Conservation (phyloP, 2,888 invertebrate species). For the Volucella bombylans region DNA sequence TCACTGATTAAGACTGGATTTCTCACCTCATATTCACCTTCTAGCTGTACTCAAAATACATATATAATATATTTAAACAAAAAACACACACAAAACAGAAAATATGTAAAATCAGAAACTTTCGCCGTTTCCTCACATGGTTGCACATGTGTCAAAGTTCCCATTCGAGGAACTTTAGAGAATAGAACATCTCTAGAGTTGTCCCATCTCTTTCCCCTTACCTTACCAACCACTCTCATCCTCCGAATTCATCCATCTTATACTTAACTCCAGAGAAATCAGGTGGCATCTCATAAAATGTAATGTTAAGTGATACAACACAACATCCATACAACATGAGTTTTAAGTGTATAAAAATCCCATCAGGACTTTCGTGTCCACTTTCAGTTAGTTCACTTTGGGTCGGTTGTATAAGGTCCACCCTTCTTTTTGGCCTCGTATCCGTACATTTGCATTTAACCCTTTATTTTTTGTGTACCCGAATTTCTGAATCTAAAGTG, state of each 20-base stretch:
- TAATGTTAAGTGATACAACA: constrained; percentile 71
- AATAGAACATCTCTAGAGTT: constrained; percentile 24
- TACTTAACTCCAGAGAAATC: constrained; percentile 59
- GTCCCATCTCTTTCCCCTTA: constrained; percentile 1
- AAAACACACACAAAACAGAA: neutral
- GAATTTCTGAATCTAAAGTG: constrained; percentile 60
- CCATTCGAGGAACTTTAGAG: constrained; percentile 34
- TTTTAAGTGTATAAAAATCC: constrained; percentile 71
- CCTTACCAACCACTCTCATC: constrained; percentile 25
- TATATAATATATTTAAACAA: too few species aligned
- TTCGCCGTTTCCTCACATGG: constrained; percentile 16
- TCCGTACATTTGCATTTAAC: constrained; percentile 65
- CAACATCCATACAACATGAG: constrained; percentile 70
- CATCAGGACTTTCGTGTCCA: constrained; percentile 63
- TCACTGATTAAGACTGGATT: too few species aligned
- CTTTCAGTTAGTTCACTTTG: constrained; percentile 28
- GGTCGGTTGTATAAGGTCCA: constrained; percentile 12
- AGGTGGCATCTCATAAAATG: constrained; percentile 71
- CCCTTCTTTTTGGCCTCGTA: constrained; percentile 11
- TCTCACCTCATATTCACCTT: neutral
- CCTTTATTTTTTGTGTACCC: constrained; percentile 58
- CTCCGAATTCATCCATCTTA: constrained; percentile 39
- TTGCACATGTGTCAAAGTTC: constrained; percentile 57
- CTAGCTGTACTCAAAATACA: neutral
- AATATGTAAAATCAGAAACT: constrained; percentile 45